phyloP scores from a whole-genome alignment of 2,113 vertebrate genomes.

The Ageneiosus marmoratus region DNA sequence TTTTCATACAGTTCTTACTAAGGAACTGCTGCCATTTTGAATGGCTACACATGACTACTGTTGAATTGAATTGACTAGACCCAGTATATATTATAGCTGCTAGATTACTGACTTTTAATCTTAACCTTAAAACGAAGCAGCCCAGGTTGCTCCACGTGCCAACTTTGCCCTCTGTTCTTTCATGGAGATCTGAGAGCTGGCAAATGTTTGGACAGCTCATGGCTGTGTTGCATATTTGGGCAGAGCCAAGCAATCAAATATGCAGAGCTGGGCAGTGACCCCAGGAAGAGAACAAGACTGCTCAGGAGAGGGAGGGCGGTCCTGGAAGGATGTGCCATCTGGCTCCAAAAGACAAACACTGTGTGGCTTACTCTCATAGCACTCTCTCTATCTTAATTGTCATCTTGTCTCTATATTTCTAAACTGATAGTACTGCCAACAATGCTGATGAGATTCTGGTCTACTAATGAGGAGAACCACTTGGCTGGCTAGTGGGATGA shows the following conservation, averaged over 20 bases:
- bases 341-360: neutral
- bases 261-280: slow-evolving; percentile 14
- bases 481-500: neutral
- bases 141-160: slow-evolving; percentile 74
- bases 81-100: no score
- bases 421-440: neutral
- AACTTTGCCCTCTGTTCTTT: slow-evolving; percentile 72
- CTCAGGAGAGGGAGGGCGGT: slow-evolving; percentile 38
- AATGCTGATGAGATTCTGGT: neutral
- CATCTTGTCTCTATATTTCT: neutral
- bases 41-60: no score
- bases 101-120: no score
- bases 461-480: slow-evolving; percentile 4
- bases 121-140: slow-evolving; percentile 69
- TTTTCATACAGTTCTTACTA: no score
- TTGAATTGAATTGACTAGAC: no score
- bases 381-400: neutral
- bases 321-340: slow-evolving; percentile 18
- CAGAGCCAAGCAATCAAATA: slow-evolving; percentile 17
- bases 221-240: slow-evolving; percentile 50
- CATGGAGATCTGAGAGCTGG: slow-evolving; percentile 59
- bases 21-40: no score
- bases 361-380: neutral
- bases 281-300: slow-evolving; percentile 45
- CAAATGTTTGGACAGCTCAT: slow-evolving; percentile 60